Evolutionary conservation across 1,140 invertebrate species (phyloP).

Genomic region (Drosophila ambigua): DNA sequence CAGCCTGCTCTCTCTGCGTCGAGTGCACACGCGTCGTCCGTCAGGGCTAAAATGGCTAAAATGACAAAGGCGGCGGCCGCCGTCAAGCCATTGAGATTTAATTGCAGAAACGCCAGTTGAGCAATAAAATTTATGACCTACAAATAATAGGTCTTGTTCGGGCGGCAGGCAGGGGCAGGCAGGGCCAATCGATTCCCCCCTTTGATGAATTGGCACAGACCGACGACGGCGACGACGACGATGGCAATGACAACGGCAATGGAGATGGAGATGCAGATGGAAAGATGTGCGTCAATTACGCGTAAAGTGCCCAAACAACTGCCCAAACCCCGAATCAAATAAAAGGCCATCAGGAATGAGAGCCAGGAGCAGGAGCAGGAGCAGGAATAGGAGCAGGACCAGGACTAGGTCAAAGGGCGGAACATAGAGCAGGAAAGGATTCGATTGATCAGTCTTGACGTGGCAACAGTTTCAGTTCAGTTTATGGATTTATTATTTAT

Average conservation of each 20-base stretch:
- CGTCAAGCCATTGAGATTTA: constrained; percentile 78
- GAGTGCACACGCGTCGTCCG: constrained; percentile 40
- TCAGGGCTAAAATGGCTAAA: constrained; percentile 42
- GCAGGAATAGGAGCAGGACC: no score
- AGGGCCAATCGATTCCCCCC: constrained; percentile 61
- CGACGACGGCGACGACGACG: constrained; percentile 31
- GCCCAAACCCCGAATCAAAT: background rate
- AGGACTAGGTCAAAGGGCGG: no score
- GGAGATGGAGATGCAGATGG: constrained; percentile 5
- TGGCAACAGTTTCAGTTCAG: no score
- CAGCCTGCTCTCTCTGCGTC: background rate
- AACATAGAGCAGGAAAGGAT: no score
- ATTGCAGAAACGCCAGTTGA: constrained; percentile 82
- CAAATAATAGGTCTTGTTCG: constrained; percentile 79
- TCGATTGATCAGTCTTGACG: no score
- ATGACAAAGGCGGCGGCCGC: constrained; percentile 67
- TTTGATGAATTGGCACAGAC: constrained; percentile 66
- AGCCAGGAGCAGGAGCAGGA: no score
- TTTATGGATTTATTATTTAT: no score
- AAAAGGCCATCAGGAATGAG: no score
- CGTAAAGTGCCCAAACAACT: constrained; percentile 64
- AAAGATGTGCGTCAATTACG: constrained; percentile 69
- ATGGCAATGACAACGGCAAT: constrained; percentile 35
- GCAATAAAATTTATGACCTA: constrained; percentile 84
- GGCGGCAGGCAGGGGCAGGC: background rate